Percentiles rank a stretch among this genome's conserved stretches.
Conservation (phyloP, 2,797 vertebrate species). For the Sarcoramphus papa region DNA sequence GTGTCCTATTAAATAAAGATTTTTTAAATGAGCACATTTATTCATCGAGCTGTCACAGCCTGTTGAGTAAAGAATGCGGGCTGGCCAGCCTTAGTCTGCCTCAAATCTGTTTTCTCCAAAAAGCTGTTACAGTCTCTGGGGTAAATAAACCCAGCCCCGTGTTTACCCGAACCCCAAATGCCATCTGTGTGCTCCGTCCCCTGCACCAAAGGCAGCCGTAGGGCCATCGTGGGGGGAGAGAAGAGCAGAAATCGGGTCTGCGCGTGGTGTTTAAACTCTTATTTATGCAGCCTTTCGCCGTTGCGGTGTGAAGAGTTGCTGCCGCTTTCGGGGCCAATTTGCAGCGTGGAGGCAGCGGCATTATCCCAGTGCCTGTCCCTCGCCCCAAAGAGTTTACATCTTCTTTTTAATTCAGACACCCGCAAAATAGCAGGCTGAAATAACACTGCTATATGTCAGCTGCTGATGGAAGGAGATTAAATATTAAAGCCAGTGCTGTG, state of each 20-base stretch:
- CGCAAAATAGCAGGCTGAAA: conserved; percentile 10
- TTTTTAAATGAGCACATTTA: neutral
- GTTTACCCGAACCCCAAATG: neutral
- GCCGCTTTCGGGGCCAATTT: neutral
- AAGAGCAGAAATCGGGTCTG: accelerated
- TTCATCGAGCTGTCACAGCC: neutral
- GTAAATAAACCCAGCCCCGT: neutral
- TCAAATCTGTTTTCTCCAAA: neutral
- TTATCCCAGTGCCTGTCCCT: neutral
- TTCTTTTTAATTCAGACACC: conserved; percentile 43
- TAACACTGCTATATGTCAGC: conserved; percentile 17
- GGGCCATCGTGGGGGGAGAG: neutral
- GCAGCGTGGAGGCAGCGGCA: neutral
- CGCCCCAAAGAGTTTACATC: neutral
- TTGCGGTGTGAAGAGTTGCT: neutral
- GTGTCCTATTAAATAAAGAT: neutral
- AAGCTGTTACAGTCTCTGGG: neutral
- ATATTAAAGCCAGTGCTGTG: conserved; percentile 41
- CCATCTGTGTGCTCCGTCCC: neutral
- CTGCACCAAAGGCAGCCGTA: neutral
- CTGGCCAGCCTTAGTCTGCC: neutral
- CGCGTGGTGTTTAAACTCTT: neutral
- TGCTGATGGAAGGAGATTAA: conserved; percentile 56
- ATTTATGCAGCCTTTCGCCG: neutral
- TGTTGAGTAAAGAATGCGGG: neutral